Base-by-base conservation (phyloP, 2,888 invertebrate species). In the Leuctra nigra region DNA sequence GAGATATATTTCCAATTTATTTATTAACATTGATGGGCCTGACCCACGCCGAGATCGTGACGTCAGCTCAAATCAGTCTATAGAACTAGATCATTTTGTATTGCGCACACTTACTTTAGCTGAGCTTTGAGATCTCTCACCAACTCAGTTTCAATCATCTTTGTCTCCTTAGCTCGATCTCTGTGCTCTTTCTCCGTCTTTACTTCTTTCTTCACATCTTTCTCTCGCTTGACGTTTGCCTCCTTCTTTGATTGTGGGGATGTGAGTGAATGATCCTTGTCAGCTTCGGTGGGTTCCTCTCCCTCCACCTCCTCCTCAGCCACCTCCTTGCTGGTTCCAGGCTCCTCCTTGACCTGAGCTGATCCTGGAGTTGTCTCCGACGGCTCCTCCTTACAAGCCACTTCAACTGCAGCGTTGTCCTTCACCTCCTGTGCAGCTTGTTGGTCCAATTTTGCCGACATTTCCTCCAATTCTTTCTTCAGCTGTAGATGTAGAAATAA, bases 51-150 rank as follows among this genome's bases (percentile, higher is more conserved):
- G n/a, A n/a, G n/a, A n/a, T n/a, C n/a, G n/a, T n/a, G n/a, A n/a
- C n/a, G n/a, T n/a, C n/a, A n/a, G n/a, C n/a, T n/a, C n/a, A n/a
- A n/a, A n/a, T n/a, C n/a, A n/a, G n/a, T n/a, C n/a, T n/a, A n/a
- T n/a, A n/a, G n/a, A n/a, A n/a, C n/a, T n/a, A n/a, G n/a, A n/a
- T n/a, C n/a, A n/a, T n/a, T n/a, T n/a, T n/a, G n/a, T n/a, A n/a
- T n/a, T n/a, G n/a, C n/a, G n/a, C n/a, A n/a, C n/a, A 72, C 82
- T 73, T 75, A 94, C 94, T 96, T 96, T 53, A 95, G 78, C 73
- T 96, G 95, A 55, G 86, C 87, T 70, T 91, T 91, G 61, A 96
- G 80, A 69, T 96, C 95, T 67, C 90, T 80, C 63, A 91, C 84
- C 63, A 86, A 73, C 67, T 91, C 91, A n/a, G 71, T 68, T 66